Evolutionary conservation across 2,888 invertebrate species (phyloP), one percentile per base, ranked within the genome.

Genomic region (Sylvicola cinctus): DNA sequence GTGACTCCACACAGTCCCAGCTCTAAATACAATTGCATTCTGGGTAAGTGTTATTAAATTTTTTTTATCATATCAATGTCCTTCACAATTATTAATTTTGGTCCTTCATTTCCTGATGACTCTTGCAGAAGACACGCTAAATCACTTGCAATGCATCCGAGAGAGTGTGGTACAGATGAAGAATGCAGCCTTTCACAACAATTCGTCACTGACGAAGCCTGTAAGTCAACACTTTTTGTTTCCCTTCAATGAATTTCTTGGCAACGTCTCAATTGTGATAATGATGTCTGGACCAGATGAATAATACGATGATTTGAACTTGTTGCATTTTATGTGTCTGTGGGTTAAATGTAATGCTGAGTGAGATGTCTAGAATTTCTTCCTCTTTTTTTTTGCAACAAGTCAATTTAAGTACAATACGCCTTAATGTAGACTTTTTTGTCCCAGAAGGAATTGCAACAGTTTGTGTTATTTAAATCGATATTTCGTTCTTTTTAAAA

Each of bases 1-100:
- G 83, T 85, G 42, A 84, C 84, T 37, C 83, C 84, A 12, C 83
- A 84, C 57, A 83, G 83, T 42, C 83, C 84, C 10, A 80, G 81
- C 40, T 70, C 67, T 42, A 74, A 72, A 45, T 69, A 71, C 45
- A 71, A 72, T 49, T 69, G 70, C 36, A 66, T 74, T 42, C 59
- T 70, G 38, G 65, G 65, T 65, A 52, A 50, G 45, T 42, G 30
- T 23, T 6, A 25, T 4, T 20, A 13, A 4, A 29, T 15, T 28
- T 32, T 14, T 16, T 20, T 17, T 15, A 4, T 3, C 25, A 20
- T 31, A 16, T 31, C 5, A 20, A 30, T 29, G 17, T 29, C 26
- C 4, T 12, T 17, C 14, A 4, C 29, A 27, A 13, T 12, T 27
- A 12, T 12, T 27, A 13, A n/a, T 13, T 27, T 27, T 27, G 11